Evolutionary conservation across 2,113 vertebrate genomes (phyloP).

Genomic region (Eptatretus burgeri): DNA sequence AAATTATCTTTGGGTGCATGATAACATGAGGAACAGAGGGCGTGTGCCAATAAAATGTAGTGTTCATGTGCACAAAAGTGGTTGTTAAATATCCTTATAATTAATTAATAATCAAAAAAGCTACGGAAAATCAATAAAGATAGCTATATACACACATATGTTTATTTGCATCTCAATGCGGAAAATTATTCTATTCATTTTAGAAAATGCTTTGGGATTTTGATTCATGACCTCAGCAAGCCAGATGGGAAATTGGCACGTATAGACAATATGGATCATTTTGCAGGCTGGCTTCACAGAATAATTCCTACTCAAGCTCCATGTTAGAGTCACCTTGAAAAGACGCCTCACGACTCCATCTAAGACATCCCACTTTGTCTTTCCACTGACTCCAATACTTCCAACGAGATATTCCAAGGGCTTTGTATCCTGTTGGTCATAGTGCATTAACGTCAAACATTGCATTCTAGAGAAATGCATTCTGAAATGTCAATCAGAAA

Average conservation of each 20-base stretch:
- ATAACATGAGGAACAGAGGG: too few relatives aligned
- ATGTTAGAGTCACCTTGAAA: conserved; percentile 36
- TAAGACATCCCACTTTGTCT: conserved; percentile 93
- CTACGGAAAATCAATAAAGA: too few relatives aligned
- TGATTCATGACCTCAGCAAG: not conserved
- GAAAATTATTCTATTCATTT: not conserved
- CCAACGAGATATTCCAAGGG: conserved; percentile 54
- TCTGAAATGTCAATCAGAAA: not conserved
- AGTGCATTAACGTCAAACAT: conserved; percentile 6
- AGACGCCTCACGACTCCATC: conserved; percentile 67
- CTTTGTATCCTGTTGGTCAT: conserved; percentile 27
- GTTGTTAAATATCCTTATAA: too few relatives aligned
- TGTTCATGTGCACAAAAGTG: too few relatives aligned
- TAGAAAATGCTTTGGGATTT: not conserved
- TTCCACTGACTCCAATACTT: conserved; percentile 83
- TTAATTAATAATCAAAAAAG: too few relatives aligned
- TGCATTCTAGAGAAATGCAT: not conserved
- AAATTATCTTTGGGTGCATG: too few relatives aligned
- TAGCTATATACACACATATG: too few relatives aligned
- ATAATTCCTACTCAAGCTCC: too few relatives aligned
- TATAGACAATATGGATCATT: too few relatives aligned
- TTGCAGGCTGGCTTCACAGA: too few relatives aligned
- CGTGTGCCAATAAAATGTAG: too few relatives aligned
- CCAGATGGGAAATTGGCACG: not conserved
- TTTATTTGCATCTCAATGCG: not conserved